Conservation (phyloP, 2,888 invertebrate species). For the Dynastes grantii region DNA sequence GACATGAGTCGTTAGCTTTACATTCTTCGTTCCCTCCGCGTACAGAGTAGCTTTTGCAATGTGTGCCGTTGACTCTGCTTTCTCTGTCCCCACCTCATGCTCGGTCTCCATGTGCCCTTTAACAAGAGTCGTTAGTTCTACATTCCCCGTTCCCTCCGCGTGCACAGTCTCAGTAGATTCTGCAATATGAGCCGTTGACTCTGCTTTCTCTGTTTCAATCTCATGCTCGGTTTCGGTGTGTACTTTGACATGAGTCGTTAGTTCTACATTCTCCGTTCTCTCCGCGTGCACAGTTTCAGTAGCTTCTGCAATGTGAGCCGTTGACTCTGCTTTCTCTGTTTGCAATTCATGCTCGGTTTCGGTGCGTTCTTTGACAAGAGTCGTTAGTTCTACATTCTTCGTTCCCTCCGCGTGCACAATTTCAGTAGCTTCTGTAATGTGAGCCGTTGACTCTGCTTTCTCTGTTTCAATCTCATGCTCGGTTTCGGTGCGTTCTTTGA, state of each 20-base stretch:
- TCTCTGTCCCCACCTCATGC: too few relatives aligned
- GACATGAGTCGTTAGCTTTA: too few relatives aligned
- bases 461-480: not conserved
- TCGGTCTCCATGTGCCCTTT: too few relatives aligned
- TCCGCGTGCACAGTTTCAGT: not conserved
- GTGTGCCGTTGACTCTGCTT: too few relatives aligned
- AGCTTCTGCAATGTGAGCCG: too few relatives aligned
- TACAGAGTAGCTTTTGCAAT: too few relatives aligned
- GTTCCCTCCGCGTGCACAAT: not conserved
- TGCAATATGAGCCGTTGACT: not conserved
- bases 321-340: not conserved
- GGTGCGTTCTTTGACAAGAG: not conserved
- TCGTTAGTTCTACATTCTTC: not conserved
- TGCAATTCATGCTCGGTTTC: not conserved
- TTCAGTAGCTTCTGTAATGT: not conserved
- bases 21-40: too few relatives aligned
- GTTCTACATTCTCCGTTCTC: not conserved
- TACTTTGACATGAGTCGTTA: not conserved
- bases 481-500: not conserved
- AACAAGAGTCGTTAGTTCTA: too few relatives aligned
- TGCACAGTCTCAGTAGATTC: too few relatives aligned
- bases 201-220: not conserved
- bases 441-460: too few relatives aligned
- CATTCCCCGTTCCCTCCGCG: too few relatives aligned
- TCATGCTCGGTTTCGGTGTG: not conserved